These are phyloP conservation scores for Gobio occitaniae DNA, from an alignment of 2,797 vertebrate genomes.

Conservation along the genomic window DNA sequence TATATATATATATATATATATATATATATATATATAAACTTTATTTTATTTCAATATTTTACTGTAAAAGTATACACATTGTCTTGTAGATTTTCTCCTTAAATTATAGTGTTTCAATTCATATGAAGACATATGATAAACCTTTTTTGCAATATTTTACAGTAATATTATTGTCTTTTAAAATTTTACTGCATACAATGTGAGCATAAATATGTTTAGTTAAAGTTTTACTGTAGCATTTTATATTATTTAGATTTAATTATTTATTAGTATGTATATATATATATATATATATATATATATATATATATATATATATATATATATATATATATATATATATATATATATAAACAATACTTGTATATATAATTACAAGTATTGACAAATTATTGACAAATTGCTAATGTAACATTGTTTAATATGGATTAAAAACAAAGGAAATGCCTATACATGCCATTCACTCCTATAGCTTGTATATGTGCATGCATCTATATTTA, in stretches of 20 bases:
- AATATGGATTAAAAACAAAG: not conserved
- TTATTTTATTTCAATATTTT: too few species aligned
- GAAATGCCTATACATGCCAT: not conserved
- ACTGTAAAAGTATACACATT: not conserved
- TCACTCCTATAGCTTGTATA: not conserved
- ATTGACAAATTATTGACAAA: not conserved
- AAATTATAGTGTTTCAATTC: not conserved
- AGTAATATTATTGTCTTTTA: not conserved
- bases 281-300: not conserved
- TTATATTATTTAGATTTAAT: not conserved
- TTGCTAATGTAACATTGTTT: not conserved
- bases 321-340: not conserved
- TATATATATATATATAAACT: too few species aligned
- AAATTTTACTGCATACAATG: not conserved
- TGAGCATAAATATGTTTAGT: not conserved
- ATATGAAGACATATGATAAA: not conserved
- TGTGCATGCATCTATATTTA: not conserved
- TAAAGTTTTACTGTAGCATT: not conserved
- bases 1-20: too few species aligned
- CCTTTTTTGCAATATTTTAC: not conserved
- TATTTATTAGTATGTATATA: not conserved
- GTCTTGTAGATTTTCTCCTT: not conserved
- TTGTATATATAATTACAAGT: not conserved
- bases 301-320: not conserved
- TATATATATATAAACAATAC: not conserved